These are phyloP conservation scores for Erythrocercus mccallii DNA, from an alignment of 2,113 vertebrate species.

Conservation along the genomic window DNA sequence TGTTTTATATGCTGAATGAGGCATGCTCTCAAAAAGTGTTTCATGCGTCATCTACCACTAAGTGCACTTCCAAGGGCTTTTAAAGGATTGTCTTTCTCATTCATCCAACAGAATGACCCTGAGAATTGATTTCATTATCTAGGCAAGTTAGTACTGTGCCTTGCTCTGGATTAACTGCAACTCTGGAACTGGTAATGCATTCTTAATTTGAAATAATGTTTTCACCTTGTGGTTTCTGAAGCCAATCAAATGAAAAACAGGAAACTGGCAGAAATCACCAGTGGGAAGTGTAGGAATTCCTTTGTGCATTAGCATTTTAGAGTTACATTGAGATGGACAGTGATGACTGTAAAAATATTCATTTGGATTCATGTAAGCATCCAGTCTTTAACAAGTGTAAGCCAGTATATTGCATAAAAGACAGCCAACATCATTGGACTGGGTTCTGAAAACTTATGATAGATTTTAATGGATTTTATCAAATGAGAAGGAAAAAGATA, in stretches of 20 bases:
- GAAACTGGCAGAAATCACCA: background rate
- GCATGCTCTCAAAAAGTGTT: background rate
- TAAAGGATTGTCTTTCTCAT: background rate
- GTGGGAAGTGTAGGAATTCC: background rate
- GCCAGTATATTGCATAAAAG: background rate
- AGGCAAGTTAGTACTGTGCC: background rate
- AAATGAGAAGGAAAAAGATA: background rate
- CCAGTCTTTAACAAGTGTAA: background rate
- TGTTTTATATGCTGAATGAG: background rate
- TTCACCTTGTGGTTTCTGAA: background rate
- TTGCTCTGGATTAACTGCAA: background rate
- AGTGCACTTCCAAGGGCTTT: background rate
- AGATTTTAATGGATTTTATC: background rate
- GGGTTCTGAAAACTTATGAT: background rate
- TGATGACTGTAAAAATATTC: background rate
- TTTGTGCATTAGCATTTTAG: background rate
- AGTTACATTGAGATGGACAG: background rate
- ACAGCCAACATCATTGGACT: background rate
- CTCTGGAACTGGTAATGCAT: background rate
- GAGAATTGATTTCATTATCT: conserved; percentile 1
- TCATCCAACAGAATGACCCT: background rate
- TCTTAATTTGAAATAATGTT: background rate
- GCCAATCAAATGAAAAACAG: background rate
- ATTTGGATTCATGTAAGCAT: background rate
- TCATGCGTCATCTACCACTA: conserved; percentile 1